Base-by-base conservation (phyloP, 2,113 vertebrate genomes). In the Callaeas wilsoni region DNA sequence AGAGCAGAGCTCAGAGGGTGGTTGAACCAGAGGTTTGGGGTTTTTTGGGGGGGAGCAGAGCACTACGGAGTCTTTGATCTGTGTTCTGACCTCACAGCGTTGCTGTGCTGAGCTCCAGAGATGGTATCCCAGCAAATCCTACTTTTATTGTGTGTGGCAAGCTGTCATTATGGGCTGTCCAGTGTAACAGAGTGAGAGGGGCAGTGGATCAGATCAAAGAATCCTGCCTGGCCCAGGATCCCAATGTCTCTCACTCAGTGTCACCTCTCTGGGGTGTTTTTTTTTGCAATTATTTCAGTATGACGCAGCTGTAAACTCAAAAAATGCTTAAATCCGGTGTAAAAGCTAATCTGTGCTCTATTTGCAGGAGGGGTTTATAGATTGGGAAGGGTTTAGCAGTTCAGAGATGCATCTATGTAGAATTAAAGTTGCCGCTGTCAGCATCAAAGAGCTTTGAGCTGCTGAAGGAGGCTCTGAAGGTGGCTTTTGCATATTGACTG, bases 381-480 rank as follows among this genome's bases (percentile, higher is more conserved):
- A 85, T 12, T 76, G 41, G 92, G 55, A 42, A 63, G 67, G 77
- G 76, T 35, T 35, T 68, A 71, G 68, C 27, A 67, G 80, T 94
- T 90, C 75, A 93, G 89, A 80, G 70, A 37, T 85, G 42, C 20
- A 23, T 85, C 79, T 86, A 0, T 55, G 22, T 84, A 73, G 91
- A 85, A 85, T 65, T 79, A 55, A 94, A 91, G 53, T 83, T 93
- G 35, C 81, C 1, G 7, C 33, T 85, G 63, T 91, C 84, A 91
- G 71, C 93, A 94, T 87, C 71, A 93, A 93, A 93, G 87, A n/a
- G 87, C 78, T 96, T 87, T 95, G 95, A 92, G 89, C 63, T 81
- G 71, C 79, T 88, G 71, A 53, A 73, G 67, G 86, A 59, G 87
- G 47, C 74, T 86, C 75, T 86, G 90, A 82, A 93, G 71, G 83